phyloP scores from a whole-genome alignment of 1,140 invertebrate genomes.

The Drosophila aff. region DNA sequence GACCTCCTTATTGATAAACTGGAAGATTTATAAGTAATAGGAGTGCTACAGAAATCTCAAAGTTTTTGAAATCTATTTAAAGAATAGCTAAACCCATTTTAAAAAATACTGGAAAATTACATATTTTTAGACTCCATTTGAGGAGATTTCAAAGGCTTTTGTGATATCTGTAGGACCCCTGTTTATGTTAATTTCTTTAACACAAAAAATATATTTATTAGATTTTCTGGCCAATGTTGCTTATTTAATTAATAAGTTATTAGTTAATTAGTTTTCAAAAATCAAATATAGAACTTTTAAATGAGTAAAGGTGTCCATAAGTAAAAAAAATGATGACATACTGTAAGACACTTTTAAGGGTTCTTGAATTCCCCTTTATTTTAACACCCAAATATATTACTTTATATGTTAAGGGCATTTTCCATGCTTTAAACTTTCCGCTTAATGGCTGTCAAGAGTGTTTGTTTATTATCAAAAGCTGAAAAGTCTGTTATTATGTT shows the following conservation, averaged over 20 bases:
- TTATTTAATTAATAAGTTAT: too few species aligned
- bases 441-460: neutral
- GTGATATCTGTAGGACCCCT: neutral
- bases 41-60: too few species aligned
- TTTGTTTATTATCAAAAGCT: conserved; percentile 4
- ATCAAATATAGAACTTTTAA: too few species aligned
- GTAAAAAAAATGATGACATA: neutral
- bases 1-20: too few species aligned
- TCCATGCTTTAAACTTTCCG: neutral
- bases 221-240: neutral
- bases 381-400: neutral
- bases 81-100: too few species aligned
- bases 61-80: too few species aligned
- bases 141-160: neutral
- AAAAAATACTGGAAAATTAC: too few species aligned
- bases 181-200: neutral
- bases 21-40: neutral
- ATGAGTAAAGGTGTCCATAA: neutral
- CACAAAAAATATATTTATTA: neutral
- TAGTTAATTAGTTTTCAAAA: too few species aligned
- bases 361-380: neutral
- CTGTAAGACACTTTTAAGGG: neutral
- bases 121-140: neutral
- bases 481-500: neutral
- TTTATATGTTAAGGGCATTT: conserved; percentile 4